Evolutionary conservation across 2,113 vertebrate genomes (phyloP).

Genomic region (Microtus pennsylvanicus): DNA sequence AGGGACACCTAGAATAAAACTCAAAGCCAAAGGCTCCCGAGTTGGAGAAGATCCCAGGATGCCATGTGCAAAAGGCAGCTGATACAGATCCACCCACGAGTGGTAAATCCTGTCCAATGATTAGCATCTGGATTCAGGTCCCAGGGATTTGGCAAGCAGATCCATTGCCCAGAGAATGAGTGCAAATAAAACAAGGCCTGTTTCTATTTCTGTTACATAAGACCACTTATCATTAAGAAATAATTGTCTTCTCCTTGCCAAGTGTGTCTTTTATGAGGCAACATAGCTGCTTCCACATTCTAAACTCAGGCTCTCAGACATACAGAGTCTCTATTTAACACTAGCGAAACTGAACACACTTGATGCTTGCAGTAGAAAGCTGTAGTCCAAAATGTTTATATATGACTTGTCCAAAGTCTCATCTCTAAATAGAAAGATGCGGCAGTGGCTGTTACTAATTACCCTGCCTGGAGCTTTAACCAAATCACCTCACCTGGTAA

Average conservation of each 20-base stretch:
- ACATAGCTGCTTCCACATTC: background rate
- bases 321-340: background rate
- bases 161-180: background rate
- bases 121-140: background rate
- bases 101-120: background rate
- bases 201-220: constrained; percentile 16
- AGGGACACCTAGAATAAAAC: background rate
- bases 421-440: background rate
- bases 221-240: constrained; percentile 1
- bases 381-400: background rate
- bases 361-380: background rate
- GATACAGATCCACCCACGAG: background rate
- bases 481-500: background rate
- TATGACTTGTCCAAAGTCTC: background rate
- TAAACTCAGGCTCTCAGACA: constrained; percentile 16
- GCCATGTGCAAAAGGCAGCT: background rate
- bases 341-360: background rate
- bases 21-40: background rate
- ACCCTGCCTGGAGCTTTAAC: background rate
- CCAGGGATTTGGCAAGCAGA: constrained; percentile 4
- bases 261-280: background rate
- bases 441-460: background rate
- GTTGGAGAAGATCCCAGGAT: background rate
- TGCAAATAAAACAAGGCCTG: background rate
- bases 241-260: background rate